These are phyloP conservation scores for Sinocyclocheilus anophthalmus DNA, from an alignment of 2,113 vertebrate genomes.

Conservation along the genomic window DNA sequence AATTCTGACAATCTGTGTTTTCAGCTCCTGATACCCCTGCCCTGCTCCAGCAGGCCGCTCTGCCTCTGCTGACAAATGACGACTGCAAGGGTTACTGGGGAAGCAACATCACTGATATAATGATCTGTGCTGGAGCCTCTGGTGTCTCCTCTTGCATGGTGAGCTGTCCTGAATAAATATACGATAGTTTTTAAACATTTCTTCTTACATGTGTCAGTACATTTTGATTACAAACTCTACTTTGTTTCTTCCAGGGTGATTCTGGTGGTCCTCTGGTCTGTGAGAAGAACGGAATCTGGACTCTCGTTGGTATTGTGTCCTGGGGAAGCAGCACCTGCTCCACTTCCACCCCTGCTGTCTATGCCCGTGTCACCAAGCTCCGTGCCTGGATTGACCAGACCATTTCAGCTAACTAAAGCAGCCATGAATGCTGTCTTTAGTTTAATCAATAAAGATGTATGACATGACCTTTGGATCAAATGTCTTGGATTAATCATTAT, in stretches of 20 bases:
- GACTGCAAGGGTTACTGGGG: slow-evolving; percentile 80
- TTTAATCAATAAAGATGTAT: slow-evolving; percentile 48
- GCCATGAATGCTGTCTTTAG: background rate
- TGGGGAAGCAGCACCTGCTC: slow-evolving; percentile 79
- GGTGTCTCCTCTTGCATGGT: slow-evolving; percentile 86
- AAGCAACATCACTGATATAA: slow-evolving; percentile 68
- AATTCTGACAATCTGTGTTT: slow-evolving; percentile 2
- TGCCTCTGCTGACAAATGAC: slow-evolving; percentile 80
- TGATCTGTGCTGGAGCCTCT: slow-evolving; percentile 84
- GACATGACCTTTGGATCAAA: background rate
- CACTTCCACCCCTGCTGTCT: slow-evolving; percentile 69
- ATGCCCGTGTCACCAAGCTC: slow-evolving; percentile 76
- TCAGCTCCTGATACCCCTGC: slow-evolving; percentile 76
- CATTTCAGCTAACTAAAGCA: slow-evolving; percentile 71
- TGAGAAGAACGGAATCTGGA: slow-evolving; percentile 77
- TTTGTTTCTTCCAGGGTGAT: slow-evolving; percentile 75
- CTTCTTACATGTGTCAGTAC: no score
- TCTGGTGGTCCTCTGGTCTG: slow-evolving; percentile 85
- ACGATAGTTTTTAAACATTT: background rate
- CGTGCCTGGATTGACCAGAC: slow-evolving; percentile 75
- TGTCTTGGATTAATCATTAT: background rate
- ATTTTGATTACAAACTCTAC: background rate
- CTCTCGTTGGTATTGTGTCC: slow-evolving; percentile 83
- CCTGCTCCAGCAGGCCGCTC: slow-evolving; percentile 80
- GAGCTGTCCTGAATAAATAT: background rate